Base-by-base conservation (phyloP, 2,113 vertebrate genomes). In the Epinephelus moara region DNA sequence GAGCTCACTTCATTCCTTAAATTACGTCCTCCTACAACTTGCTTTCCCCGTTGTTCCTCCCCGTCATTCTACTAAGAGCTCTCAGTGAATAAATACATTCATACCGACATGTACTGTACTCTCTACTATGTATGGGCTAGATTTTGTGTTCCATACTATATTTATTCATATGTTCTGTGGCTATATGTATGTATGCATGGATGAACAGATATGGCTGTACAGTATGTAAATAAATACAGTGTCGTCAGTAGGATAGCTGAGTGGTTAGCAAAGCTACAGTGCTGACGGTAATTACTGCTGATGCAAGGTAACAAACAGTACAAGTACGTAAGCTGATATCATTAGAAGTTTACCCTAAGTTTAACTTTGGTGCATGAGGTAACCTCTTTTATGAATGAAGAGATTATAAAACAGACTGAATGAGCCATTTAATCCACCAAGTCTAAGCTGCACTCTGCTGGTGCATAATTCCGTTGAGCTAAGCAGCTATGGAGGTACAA, bases 401-500 rank as follows among this genome's bases (percentile, higher is more conserved):
- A 72, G 70, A 88, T 86, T 80, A 84, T 67, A 73, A 77, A 89
- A 75, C 33, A 70, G 57, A 75, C 49, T 66, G 70, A 88, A 85
- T 79, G 78, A 83, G 77, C 55, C 61, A 68, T 75, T 85, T 87
- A 86, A 89, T 87, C 82, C 78, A 64, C 50, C 33, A 67, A 50
- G 47, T 67, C 42, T 71, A 82, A 89, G 10, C 71, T 64, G 59
- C 52, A 56, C 69, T 70, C 77, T 81, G 77, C 69, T 2, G 17
- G 19, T 76, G 47, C 45, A 74, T 87, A 69, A 83, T 81, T 84
- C 73, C 8, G n/a, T 64, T 60, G 49, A 81, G 80, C 73, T 87
- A 75, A 91, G 83, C 80, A 91, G 85, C 74, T 81, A 61, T 72
- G 49, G 67, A 72, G 30, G 62, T 63, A 80, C 81, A 81, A 84